Conservation (phyloP, 2,888 invertebrate genomes). For the Tinea pellionella region DNA sequence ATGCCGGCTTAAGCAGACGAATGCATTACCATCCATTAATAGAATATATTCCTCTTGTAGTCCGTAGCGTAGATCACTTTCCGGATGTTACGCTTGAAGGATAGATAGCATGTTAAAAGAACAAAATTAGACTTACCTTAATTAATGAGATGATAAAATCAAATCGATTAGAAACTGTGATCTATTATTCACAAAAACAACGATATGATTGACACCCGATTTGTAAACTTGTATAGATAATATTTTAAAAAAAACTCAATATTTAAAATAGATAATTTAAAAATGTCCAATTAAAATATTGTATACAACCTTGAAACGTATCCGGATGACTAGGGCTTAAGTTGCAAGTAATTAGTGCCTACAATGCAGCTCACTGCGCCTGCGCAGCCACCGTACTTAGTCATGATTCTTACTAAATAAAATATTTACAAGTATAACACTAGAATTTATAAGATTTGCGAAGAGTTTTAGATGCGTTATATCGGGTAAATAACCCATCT, state of each 20-base stretch:
- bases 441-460: not conserved
- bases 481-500: not conserved
- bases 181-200: not conserved
- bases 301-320: conserved; percentile 3
- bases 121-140: not conserved
- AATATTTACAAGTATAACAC: not conserved
- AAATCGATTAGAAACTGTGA: not conserved
- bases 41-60: too few relatives aligned
- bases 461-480: not conserved
- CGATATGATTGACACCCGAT: conserved; percentile 1
- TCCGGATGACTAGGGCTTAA: conserved; percentile 9
- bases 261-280: not conserved
- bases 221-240: not conserved
- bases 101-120: too few relatives aligned
- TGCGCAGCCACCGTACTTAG: conserved; percentile 7
- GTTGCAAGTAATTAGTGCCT: conserved; percentile 11
- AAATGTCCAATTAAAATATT: not conserved
- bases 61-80: too few relatives aligned
- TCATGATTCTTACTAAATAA: conserved; percentile 7
- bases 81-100: too few relatives aligned
- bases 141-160: not conserved
- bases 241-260: not conserved
- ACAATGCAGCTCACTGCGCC: conserved; percentile 6
- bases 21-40: too few relatives aligned
- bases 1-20: too few relatives aligned